Base-by-base conservation (phyloP, 2,113 vertebrate genomes). In the Lepus europaeus region DNA sequence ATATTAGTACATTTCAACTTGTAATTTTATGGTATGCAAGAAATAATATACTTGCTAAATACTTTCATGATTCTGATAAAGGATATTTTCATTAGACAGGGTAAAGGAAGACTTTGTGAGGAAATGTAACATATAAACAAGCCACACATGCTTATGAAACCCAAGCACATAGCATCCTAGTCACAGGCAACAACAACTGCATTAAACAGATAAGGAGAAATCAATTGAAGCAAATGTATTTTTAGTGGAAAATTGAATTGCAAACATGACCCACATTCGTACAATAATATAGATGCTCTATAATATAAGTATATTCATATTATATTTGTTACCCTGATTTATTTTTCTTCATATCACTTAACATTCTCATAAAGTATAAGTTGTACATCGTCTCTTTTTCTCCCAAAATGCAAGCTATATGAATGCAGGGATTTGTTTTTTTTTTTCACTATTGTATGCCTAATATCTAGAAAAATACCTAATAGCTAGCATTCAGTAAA, bases 171-270 rank as follows among this genome's bases (percentile, higher is more conserved):
- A 8, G 10, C 66, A 11, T 78, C 49, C n/a, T 56, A 64, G 68
- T 86, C 68, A 86, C 22, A 66, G 63, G n/a, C 69, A 92, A 89
- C 56, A 86, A 86, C 53, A 90, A 94, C 68, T 87, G 86, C 69
- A 90, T 82, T 92, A 94, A 94, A 31, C 36, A 96, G 63, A 87
- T 92, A 82, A 90, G 81, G 70, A 36, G 4, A 76, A 92, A 90
- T 87, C 74, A 92, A 59, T 66, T 49, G 81, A 80, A 82, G n/a
- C 63, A 82, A 92, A 92, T 74, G 17, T 6, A 82, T 72, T 92
- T 95, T 94, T 72, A 82, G 27, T 59, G 90, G 74, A 82, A 93
- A 94, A 94, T 1, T 92, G 69, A 90, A 87, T 87, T 95, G 29
- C 29, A 90, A 94, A 73, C 63, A 66, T 59, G n/a, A 89, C 23